Percentiles rank a stretch among this genome's conserved stretches.
phyloP scores from a whole-genome alignment of 2,113 vertebrate genomes.

The Nyctibius bracteatus region DNA sequence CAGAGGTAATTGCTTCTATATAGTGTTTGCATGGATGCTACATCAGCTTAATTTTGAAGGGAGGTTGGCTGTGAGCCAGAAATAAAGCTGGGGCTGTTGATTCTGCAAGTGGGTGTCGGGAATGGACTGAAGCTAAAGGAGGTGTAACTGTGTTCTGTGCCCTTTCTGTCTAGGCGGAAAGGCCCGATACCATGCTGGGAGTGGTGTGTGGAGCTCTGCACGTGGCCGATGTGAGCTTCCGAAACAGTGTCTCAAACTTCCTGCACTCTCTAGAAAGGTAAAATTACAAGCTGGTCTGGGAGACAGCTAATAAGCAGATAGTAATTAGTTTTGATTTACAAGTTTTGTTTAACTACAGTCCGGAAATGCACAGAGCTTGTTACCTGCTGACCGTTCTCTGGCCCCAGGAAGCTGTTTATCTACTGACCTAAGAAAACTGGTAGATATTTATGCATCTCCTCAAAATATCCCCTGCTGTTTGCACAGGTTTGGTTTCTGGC shows the following conservation, averaged over 20 bases:
- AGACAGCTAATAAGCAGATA: not conserved
- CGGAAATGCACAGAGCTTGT: not conserved
- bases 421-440: not conserved
- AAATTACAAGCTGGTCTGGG: not conserved
- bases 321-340: not conserved
- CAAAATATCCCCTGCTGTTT: not conserved
- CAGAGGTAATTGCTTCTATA: not conserved
- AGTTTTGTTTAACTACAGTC: not conserved
- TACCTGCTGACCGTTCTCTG: not conserved
- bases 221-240: slow-evolving; percentile 90
- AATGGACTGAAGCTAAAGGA: not conserved
- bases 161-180: slow-evolving; percentile 82
- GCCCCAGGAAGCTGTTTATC: not conserved
- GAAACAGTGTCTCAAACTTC: slow-evolving; percentile 96
- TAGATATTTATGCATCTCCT: not conserved
- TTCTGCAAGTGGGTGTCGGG: not conserved
- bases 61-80: not conserved
- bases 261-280: slow-evolving; percentile 97
- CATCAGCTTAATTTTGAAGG: not conserved
- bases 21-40: not conserved
- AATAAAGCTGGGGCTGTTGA: not conserved
- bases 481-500: not conserved
- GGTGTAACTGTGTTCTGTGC: not conserved
- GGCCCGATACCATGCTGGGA: slow-evolving; percentile 95
- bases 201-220: slow-evolving; percentile 95